Base-by-base conservation (phyloP, 2,888 invertebrate genomes). In the Diarsia rubi region DNA sequence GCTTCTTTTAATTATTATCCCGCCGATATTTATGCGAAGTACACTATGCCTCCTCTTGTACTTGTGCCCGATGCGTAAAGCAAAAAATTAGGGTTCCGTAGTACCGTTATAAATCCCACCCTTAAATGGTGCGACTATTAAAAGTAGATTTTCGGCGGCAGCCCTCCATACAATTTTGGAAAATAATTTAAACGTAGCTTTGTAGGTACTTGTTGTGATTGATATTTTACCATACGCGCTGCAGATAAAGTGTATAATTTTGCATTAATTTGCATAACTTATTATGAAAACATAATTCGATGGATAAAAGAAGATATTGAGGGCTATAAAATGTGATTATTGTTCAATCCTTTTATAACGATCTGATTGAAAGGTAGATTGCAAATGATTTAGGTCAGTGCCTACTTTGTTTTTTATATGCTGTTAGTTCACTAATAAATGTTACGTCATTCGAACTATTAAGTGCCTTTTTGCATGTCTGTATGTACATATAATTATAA, bases 1-100 rank as follows among this genome's bases (percentile, higher is more conserved):
- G 95, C 96, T 93, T 93, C 95, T 96, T 96, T 96, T 96, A 96
- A 96, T 96, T 96, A 96, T 96, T 96, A 96, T 96, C 95, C 96
- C 93, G 89, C 95, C 95, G 91, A 96, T 96, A 95, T 96, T 96
- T 95, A 93, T 93, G 91, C 92, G 85, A 86, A 85, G 87, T 89
- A 90, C 88, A 88, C 88, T 91, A 91, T 90, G 88, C 86, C 87
- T 86, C 86, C 85, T 87, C 86, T 86, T 84, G 82, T 88, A 86
- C 84, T 89, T 85, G 82, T 77, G 75, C 67, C 62, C 70, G 69
- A 78, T 86, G 87, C 84, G 81, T 81, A 83, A 78, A 79, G 82
- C 82, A 78, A 71, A 79, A 81, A 84, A 79, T 82, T 86, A 86
- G 85, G 86, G 86, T 81, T 71, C 75, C 70, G 44, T 57, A 69